Evolutionary conservation across 2,797 vertebrate genomes (phyloP).

Genomic region (Erethizon dorsatum): DNA sequence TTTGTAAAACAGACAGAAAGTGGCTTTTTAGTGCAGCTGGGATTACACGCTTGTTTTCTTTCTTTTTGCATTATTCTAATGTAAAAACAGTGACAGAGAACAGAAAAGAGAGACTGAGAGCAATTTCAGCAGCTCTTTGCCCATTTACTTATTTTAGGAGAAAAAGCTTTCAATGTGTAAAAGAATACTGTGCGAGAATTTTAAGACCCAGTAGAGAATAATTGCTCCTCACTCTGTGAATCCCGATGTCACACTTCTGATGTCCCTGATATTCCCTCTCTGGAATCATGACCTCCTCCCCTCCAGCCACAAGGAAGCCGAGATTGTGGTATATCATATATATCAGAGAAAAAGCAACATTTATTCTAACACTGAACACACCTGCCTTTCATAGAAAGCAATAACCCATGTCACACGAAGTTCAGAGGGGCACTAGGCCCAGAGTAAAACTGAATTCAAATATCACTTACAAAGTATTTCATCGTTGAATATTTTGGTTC

Average conservation of each 20-base stretch:
- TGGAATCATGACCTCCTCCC: slow-evolving; percentile 26
- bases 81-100: neutral
- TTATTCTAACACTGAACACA: slow-evolving; percentile 45
- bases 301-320: slow-evolving; percentile 18
- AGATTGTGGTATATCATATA: neutral
- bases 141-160: slow-evolving; percentile 26
- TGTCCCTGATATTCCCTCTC: neutral
- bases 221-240: neutral
- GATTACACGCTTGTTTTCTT: neutral
- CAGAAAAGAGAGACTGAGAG: neutral
- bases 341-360: neutral
- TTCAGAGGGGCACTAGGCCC: neutral
- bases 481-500: neutral
- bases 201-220: neutral
- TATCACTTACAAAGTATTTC: slow-evolving; percentile 46
- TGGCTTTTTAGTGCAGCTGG: slow-evolving; percentile 24
- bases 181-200: slow-evolving; percentile 22
- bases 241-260: neutral
- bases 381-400: slow-evolving; percentile 30
- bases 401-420: neutral
- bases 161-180: neutral
- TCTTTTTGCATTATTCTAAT: neutral
- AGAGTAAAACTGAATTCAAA: slow-evolving; percentile 48
- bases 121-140: neutral
- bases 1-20: slow-evolving; percentile 68